These are phyloP conservation scores for Mnemiopsis leidyi DNA, from an alignment of 37 sponge, comb jelly and placozoan genomes.

Conservation along the genomic window DNA sequence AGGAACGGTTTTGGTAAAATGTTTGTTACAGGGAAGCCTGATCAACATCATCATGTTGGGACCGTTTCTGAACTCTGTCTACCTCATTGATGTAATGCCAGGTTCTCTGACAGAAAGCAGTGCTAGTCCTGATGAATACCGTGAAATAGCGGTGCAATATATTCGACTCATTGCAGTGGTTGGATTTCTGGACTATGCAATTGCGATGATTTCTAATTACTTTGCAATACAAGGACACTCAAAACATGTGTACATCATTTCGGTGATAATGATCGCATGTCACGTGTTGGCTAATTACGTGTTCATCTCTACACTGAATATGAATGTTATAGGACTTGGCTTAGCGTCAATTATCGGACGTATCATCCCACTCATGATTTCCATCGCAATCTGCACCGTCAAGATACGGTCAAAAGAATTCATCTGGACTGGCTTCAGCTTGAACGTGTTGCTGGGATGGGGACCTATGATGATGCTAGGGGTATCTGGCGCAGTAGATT, in stretches of 20 bases:
- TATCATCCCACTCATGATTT: neutral
- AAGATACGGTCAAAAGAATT: neutral
- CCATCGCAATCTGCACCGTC: neutral
- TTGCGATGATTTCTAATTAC: neutral
- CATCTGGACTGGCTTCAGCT: neutral
- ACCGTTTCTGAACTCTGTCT: neutral
- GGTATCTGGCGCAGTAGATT: neutral
- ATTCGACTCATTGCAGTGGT: neutral
- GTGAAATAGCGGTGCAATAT: neutral
- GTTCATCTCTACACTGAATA: neutral
- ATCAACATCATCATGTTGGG: neutral
- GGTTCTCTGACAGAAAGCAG: neutral
- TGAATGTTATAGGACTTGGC: neutral
- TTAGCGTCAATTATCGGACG: neutral
- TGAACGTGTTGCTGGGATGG: neutral
- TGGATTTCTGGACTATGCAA: neutral
- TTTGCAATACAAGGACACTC: neutral
- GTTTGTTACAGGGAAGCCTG: conserved; percentile 30
- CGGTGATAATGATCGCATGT: neutral
- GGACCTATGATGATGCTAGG: neutral
- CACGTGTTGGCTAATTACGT: neutral
- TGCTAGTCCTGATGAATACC: neutral
- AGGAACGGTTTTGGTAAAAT: conserved; percentile 19
- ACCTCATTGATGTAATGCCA: neutral
- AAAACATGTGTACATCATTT: neutral